A percentile compares a stretch with the other conserved stretches of the same genome.
Evolutionary conservation across 2,113 vertebrate genomes (phyloP).

Genomic region (Eidolon helvum): DNA sequence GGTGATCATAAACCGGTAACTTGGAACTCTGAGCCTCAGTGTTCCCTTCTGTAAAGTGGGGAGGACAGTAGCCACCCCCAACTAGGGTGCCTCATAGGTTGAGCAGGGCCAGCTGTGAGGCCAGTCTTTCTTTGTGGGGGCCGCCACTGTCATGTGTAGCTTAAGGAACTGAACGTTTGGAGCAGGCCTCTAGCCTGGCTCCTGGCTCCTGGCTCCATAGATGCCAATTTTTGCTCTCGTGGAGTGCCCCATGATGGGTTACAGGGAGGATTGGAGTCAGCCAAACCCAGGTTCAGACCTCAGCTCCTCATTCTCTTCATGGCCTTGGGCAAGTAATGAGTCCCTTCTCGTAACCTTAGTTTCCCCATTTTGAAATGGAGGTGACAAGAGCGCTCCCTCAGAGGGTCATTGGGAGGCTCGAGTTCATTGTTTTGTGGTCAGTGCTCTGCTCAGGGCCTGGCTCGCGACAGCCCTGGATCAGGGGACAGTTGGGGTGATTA

Average conservation of each 20-base stretch:
- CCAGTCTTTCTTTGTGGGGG: not conserved
- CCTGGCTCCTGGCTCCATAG: not conserved
- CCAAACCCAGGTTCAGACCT: not conserved
- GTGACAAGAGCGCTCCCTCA: not conserved
- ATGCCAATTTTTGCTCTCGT: not conserved
- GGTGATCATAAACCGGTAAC: not conserved
- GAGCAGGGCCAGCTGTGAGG: not conserved
- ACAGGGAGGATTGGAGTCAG: not conserved
- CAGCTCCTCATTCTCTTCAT: not conserved
- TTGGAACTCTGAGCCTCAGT: not conserved
- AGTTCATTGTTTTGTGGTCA: not conserved
- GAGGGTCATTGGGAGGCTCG: not conserved
- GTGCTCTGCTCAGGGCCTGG: not conserved
- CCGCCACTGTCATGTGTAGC: not conserved
- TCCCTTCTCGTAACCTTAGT: not conserved
- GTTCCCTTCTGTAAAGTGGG: not conserved
- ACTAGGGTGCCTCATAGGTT: too few relatives aligned
- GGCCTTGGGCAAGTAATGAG: not conserved
- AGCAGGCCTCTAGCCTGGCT: not conserved
- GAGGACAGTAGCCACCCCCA: not conserved
- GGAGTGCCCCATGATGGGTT: not conserved
- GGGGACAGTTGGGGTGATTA: not conserved
- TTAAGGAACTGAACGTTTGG: not conserved
- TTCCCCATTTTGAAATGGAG: not conserved
- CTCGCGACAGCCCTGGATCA: not conserved